phyloP scores from a whole-genome alignment of 1,140 invertebrate species.

The Agrilus planipennis region DNA sequence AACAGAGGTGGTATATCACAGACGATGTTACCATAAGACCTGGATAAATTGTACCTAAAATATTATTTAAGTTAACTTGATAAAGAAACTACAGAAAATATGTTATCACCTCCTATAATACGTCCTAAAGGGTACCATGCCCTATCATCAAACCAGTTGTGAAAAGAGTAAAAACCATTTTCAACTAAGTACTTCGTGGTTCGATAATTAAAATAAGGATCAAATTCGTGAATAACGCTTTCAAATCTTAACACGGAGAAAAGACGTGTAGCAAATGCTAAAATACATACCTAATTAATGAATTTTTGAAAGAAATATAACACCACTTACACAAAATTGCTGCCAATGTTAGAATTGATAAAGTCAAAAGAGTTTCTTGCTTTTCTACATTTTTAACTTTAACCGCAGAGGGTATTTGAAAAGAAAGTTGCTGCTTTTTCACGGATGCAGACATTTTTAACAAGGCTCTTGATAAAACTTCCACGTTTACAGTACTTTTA shows the following conservation, averaged over 20 bases:
- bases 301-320: constrained; percentile 2
- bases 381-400: constrained; percentile 81
- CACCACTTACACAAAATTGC: constrained; percentile 80
- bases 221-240: constrained; percentile 97
- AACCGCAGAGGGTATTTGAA: too few relatives aligned
- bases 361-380: constrained; percentile 88
- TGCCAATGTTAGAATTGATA: constrained; percentile 81
- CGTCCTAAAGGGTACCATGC: constrained; percentile 97
- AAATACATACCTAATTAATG: too few relatives aligned
- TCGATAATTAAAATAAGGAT: constrained; percentile 98
- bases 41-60: constrained; percentile 87
- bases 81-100: not conserved
- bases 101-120: constrained; percentile 76
- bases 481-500: too few relatives aligned
- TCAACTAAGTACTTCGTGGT: constrained; percentile 90
- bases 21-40: constrained; percentile 96
- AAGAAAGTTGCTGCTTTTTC: too few relatives aligned
- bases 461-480: too few relatives aligned
- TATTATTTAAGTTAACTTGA: not conserved
- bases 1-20: constrained; percentile 77
- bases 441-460: too few relatives aligned
- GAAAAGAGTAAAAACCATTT: constrained; percentile 95
- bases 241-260: constrained; percentile 97
- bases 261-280: constrained; percentile 89
- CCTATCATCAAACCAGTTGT: constrained; percentile 98